Conservation (phyloP, 2,113 vertebrate species). For the Neomonachus schauinslandi region DNA sequence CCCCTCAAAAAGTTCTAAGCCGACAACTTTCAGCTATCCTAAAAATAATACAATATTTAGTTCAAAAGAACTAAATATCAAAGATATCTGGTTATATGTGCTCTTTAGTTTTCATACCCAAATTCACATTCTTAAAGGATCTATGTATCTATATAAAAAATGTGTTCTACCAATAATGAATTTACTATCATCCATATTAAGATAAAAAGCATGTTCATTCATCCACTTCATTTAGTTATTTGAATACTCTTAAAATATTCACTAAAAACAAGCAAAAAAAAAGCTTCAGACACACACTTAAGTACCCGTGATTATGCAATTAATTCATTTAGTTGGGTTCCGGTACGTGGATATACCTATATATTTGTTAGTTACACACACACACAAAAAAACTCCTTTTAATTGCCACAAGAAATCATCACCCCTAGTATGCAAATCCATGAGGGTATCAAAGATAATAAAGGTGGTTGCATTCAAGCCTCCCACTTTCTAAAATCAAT, state of each 20-base stretch:
- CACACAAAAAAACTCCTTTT: not conserved
- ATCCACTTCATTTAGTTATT: conserved; percentile 24
- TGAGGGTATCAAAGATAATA: not conserved
- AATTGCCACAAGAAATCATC: not conserved
- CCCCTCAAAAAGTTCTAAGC: conserved; percentile 40
- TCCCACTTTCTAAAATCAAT: conserved; percentile 28
- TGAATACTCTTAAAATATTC: conserved; percentile 52
- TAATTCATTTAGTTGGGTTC: conserved; percentile 1
- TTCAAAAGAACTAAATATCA: conserved; percentile 53
- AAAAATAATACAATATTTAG: conserved; percentile 19
- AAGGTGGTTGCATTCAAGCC: not conserved
- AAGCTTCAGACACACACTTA: conserved; percentile 7
- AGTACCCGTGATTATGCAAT: not conserved
- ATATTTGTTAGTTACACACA: conserved; percentile 1
- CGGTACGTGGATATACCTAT: not conserved
- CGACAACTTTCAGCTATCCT: not conserved
- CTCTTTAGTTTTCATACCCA: not conserved
- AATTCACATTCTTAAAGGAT: conserved; percentile 42
- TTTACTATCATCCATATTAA: conserved; percentile 4
- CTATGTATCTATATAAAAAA: not conserved
- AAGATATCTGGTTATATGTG: not conserved
- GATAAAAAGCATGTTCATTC: conserved; percentile 21
- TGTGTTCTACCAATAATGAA: conserved; percentile 37
- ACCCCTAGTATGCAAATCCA: not conserved
- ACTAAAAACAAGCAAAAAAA: not conserved